phyloP scores from a whole-genome alignment of 2,888 invertebrate genomes.

The Campaea margaritaria region DNA sequence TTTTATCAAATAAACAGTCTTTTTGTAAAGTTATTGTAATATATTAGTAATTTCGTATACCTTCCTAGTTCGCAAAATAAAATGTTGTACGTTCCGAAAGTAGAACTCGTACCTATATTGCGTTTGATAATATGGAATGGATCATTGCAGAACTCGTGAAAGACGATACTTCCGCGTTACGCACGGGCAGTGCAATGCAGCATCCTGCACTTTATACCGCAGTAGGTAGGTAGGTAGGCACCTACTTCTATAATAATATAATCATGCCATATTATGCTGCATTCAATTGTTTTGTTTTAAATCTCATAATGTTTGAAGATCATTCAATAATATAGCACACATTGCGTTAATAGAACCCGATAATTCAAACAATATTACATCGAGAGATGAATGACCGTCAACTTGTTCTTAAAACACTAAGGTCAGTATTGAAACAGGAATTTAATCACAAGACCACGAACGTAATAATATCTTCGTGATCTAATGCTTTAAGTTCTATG shows the following conservation, averaged over 20 bases:
- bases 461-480: slow-evolving; percentile 9
- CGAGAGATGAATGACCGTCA: slow-evolving; percentile 23
- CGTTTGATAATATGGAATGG: too few relatives aligned
- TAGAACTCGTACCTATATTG: too few relatives aligned
- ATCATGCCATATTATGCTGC: neutral
- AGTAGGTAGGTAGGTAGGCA: neutral
- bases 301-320: slow-evolving; percentile 5
- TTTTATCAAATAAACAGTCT: too few relatives aligned
- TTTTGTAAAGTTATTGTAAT: too few relatives aligned
- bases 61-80: too few relatives aligned
- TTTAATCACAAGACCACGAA: slow-evolving; percentile 16
- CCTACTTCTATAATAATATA: neutral
- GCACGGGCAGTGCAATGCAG: too few relatives aligned
- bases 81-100: too few relatives aligned
- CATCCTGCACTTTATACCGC: neutral
- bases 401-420: slow-evolving; percentile 18
- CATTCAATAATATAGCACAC: slow-evolving; percentile 6
- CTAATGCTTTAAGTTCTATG: neutral
- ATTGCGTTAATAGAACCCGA: slow-evolving; percentile 1
- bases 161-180: slow-evolving; percentile 2
- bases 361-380: slow-evolving; percentile 10
- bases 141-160: slow-evolving; percentile 3
- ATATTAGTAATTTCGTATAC: too few relatives aligned
- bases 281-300: slow-evolving; percentile 1
- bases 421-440: slow-evolving; percentile 27